Evolutionary conservation across 2,888 invertebrate genomes (phyloP).

Genomic region (Ochropleura leucogaster): DNA sequence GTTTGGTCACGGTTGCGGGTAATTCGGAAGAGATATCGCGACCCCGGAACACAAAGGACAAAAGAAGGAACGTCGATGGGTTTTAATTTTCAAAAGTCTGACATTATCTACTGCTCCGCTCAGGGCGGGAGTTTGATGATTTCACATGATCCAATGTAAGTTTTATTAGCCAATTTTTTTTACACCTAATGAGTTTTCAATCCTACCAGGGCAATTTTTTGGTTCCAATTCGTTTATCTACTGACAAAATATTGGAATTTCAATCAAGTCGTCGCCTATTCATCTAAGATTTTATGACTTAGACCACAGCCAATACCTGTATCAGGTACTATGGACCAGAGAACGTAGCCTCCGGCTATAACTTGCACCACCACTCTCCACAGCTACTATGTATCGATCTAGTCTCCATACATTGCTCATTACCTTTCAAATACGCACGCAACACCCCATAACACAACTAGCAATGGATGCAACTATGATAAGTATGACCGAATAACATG

Average conservation of each 20-base stretch:
- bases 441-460: conserved; percentile 9
- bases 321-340: conserved; percentile 62
- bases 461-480: conserved; percentile 23
- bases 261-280: neutral
- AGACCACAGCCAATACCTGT: conserved; percentile 49
- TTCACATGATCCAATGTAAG: neutral
- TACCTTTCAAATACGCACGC: conserved; percentile 2
- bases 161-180: neutral
- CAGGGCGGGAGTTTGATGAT: too few species aligned
- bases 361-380: conserved; percentile 39
- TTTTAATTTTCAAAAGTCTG: too few species aligned
- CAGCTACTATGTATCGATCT: conserved; percentile 26
- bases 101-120: too few species aligned
- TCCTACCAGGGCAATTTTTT: neutral
- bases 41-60: too few species aligned
- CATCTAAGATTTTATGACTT: conserved; percentile 29
- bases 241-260: too few species aligned
- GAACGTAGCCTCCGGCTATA: conserved; percentile 63
- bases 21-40: too few species aligned
- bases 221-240: neutral
- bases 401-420: conserved; percentile 47
- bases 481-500: conserved; percentile 2
- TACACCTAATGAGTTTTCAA: neutral
- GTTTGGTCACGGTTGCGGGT: neutral
- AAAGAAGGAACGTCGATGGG: too few species aligned